These are phyloP conservation scores for Galaxias olidus DNA, from an alignment of 2,797 vertebrate species.

Conservation along the genomic window DNA sequence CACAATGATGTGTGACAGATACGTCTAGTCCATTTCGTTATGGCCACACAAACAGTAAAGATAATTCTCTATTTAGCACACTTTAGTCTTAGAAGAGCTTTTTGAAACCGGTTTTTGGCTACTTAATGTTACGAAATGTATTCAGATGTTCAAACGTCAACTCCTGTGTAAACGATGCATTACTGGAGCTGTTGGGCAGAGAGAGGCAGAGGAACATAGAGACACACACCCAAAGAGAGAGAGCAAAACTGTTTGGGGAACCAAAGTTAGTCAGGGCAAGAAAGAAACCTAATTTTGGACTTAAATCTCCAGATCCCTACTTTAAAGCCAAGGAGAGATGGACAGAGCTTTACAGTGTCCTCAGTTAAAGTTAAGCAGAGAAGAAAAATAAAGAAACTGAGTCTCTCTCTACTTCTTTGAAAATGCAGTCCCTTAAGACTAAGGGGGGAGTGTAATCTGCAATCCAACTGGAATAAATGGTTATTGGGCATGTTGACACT, in stretches of 20 bases:
- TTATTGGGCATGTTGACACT: constrained; percentile 27
- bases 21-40: too few relatives aligned
- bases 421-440: constrained; percentile 26
- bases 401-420: constrained; percentile 22
- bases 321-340: not conserved
- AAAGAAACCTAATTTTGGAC: constrained; percentile 19
- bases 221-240: not conserved
- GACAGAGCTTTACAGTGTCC: constrained; percentile 6
- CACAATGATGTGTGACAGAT: too few relatives aligned
- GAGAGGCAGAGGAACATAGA: too few relatives aligned
- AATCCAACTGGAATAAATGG: constrained; percentile 48
- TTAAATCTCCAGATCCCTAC: constrained; percentile 10
- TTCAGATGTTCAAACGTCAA: not conserved
- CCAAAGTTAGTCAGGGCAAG: constrained; percentile 10
- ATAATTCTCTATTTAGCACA: not conserved
- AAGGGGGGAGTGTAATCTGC: constrained; percentile 44
- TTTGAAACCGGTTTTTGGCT: too few relatives aligned
- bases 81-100: not conserved
- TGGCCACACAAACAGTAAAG: too few relatives aligned
- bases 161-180: too few relatives aligned
- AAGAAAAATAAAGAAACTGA: constrained; percentile 3
- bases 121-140: constrained; percentile 2
- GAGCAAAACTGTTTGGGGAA: not conserved
- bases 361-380: not conserved
- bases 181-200: too few relatives aligned